Base-by-base conservation (phyloP, 2,797 vertebrate species). In the Coregonus suidteri region DNA sequence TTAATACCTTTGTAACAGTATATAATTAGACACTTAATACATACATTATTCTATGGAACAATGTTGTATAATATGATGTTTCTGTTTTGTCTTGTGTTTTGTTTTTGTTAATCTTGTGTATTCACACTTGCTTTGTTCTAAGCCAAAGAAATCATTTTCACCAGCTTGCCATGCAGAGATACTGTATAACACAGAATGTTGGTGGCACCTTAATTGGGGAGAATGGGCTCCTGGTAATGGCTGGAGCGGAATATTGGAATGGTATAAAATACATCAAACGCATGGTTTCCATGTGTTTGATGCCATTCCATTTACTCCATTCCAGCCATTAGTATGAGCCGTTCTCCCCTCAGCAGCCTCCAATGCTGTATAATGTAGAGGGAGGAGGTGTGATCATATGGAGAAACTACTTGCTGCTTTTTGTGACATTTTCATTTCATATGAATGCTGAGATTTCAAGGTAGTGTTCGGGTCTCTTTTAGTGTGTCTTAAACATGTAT, bases 1-100 rank as follows among this genome's bases (percentile, higher is more conserved):
- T 83, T 77, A 84, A 76, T 78, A 88, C 79, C 84, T 89, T 84
- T 87, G 78, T 86, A 83, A 81, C 77, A 75, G 20, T 15, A 77
- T 81, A 66, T 4, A 37, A 64, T 74, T 74, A 37, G 73, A 73
- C 52, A 34, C 11, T 62, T 65, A 41, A 41, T 74, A 75, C 77
- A 79, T 78, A n/a, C 81, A 77, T 35, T 87, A 86, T 84, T 81
- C 72, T 82, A 78, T 84, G 77, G 82, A 80, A 52, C 84, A 71
- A 78, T 83, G 83, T 37, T 87, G 82, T 84, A 81, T 84, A 84
- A 71, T 78, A 71, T 54, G 9, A 47, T 47, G 53, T 81, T 25
- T 79, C 41, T 75, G 76, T 74, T 75, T 25, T 79, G 30, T 72
- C 65, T 68, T 82, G 37, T 41, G 41, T 41, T 81, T 85, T 79